Percentiles rank a stretch among this genome's conserved stretches.
These are phyloP conservation scores for Phrynocephalus guinanensis DNA, from an alignment of 2,797 vertebrate species.

Conservation along the genomic window DNA sequence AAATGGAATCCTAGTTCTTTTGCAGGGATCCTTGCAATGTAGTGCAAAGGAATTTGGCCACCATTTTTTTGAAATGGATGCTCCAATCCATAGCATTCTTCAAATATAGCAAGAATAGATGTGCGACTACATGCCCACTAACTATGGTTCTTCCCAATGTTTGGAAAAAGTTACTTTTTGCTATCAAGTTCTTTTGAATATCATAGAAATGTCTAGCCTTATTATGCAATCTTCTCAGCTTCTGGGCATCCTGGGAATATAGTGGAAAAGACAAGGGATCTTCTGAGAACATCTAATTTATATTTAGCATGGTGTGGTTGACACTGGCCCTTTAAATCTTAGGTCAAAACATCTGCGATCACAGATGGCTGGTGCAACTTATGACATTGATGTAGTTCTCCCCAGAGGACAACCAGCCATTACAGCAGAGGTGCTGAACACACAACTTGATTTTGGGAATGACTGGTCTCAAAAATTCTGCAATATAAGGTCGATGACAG, in stretches of 20 bases:
- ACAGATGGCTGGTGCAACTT: slow-evolving; percentile 1
- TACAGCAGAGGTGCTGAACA: slow-evolving; percentile 3
- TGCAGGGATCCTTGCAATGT: too few relatives aligned
- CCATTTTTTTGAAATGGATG: not conserved
- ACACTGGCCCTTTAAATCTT: slow-evolving; percentile 22
- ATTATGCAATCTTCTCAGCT: not conserved
- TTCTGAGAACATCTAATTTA: slow-evolving; percentile 22
- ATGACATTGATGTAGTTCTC: slow-evolving; percentile 7
- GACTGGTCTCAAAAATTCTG: slow-evolving; percentile 40
- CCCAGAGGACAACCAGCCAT: not conserved
- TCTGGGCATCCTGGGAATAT: slow-evolving; percentile 1
- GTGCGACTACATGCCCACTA: not conserved
- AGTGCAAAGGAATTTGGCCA: too few relatives aligned
- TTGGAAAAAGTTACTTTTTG: not conserved
- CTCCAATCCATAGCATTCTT: not conserved
- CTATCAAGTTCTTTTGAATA: not conserved
- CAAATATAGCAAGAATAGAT: not conserved
- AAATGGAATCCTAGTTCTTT: too few relatives aligned
- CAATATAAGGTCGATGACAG: slow-evolving; percentile 38
- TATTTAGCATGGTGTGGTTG: slow-evolving; percentile 26
- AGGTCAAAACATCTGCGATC: slow-evolving; percentile 16
- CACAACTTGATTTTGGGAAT: slow-evolving; percentile 30
- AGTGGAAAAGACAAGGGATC: not conserved
- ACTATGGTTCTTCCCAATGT: not conserved
- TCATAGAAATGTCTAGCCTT: not conserved